These are phyloP conservation scores for Nicator chloris DNA, from an alignment of 2,113 vertebrate species.

Conservation along the genomic window DNA sequence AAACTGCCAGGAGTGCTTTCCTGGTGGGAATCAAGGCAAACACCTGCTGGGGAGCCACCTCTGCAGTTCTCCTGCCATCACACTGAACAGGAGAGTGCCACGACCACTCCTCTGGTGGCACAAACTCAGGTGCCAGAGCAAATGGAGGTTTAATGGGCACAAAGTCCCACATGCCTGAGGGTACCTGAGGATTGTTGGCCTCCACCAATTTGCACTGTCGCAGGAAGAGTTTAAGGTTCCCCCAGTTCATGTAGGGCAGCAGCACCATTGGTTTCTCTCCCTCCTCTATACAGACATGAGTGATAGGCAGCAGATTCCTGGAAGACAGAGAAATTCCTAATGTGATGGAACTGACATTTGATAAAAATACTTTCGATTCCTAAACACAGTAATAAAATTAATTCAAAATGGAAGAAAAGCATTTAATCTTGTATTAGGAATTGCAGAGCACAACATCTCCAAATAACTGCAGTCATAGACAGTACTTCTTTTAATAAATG, in stretches of 20 bases:
- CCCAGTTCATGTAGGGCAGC: slow-evolving; percentile 97
- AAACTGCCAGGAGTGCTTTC: neutral
- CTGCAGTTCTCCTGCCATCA: neutral
- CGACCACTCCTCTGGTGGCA: neutral
- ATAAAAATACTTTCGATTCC: neutral
- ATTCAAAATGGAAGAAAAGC: neutral
- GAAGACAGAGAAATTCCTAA: neutral
- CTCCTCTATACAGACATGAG: slow-evolving; percentile 94
- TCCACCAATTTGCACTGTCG: slow-evolving; percentile 98
- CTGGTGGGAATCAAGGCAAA: neutral
- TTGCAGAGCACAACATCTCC: neutral
- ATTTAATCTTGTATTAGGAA: neutral
- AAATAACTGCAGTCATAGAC: neutral
- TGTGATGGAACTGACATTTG: neutral
- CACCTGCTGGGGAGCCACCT: neutral
- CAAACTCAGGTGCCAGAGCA: neutral
- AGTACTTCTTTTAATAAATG: neutral
- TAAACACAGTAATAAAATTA: neutral
- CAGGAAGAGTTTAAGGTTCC: slow-evolving; percentile 98
- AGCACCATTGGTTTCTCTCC: slow-evolving; percentile 98
- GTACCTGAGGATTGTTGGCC: slow-evolving; percentile 98
- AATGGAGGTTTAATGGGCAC: neutral
- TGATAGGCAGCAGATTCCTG: slow-evolving; percentile 95
- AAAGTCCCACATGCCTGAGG: neutral
- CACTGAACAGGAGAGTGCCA: neutral